Conservation (phyloP, 2,797 vertebrate genomes). For the Siniperca obscura region DNA sequence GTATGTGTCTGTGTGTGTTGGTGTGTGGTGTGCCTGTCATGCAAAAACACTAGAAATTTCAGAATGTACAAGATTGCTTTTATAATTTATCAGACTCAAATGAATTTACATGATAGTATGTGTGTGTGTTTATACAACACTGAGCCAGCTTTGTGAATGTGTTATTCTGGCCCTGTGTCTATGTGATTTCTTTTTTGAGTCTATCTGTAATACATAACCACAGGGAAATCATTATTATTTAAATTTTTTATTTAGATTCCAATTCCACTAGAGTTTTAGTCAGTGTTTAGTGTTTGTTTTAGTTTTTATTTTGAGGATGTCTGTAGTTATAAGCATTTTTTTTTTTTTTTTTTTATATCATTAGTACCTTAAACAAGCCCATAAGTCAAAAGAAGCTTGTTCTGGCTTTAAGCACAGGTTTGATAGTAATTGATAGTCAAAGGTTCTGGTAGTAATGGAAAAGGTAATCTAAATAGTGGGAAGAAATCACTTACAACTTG, state of each 20-base stretch:
- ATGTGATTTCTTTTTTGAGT: background rate
- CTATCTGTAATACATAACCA: background rate
- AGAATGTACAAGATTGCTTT: constrained; percentile 46
- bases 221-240: background rate
- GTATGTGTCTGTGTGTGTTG: constrained; percentile 17
- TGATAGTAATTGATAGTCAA: background rate
- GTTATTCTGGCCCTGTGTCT: background rate
- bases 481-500: background rate
- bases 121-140: constrained; percentile 8
- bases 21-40: constrained; percentile 2
- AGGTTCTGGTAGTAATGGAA: background rate
- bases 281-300: background rate
- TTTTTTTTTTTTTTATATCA: background rate
- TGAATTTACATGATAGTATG: constrained; percentile 16
- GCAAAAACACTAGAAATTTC: constrained; percentile 17
- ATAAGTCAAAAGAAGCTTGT: background rate
- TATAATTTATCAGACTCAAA: constrained; percentile 44
- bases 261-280: background rate
- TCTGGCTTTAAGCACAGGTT: background rate
- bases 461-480: background rate
- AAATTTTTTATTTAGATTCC: no score
- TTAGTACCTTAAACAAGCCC: background rate
- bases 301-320: background rate
- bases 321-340: background rate
- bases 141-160: background rate